Conservation (phyloP, 2,113 vertebrate genomes). For the Pomatorhinus ruficollis region DNA sequence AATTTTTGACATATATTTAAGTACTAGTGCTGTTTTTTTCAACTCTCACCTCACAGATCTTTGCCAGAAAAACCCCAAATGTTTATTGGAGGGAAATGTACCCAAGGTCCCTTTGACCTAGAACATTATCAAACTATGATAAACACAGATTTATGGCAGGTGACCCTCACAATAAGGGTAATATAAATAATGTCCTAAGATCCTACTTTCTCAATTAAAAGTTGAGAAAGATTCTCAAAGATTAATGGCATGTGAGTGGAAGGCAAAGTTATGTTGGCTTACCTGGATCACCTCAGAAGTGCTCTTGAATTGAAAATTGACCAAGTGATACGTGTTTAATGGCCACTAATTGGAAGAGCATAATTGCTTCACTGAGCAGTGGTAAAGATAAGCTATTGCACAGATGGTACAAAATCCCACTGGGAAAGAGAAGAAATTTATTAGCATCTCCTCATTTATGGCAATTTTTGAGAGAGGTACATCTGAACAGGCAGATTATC, state of each 20-base stretch:
- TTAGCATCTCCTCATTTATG: neutral
- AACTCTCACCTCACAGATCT: neutral
- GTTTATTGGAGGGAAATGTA: neutral
- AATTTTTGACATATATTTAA: constrained; percentile 1
- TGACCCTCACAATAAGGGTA: neutral
- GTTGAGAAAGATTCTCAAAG: neutral
- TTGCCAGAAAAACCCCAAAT: neutral
- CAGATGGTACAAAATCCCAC: neutral
- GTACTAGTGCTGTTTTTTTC: neutral
- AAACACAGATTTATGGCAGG: neutral
- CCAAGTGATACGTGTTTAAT: neutral
- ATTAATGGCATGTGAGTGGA: neutral
- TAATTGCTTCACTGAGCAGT: neutral
- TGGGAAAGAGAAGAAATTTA: neutral
- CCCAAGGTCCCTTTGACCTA: neutral
- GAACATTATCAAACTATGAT: neutral
- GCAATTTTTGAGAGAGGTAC: neutral
- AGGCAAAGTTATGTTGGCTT: neutral
- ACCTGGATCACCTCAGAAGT: neutral
- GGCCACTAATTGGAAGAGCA: neutral
- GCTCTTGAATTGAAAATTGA: neutral
- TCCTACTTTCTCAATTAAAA: neutral
- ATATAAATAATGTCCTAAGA: neutral
- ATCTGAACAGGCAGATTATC: neutral
- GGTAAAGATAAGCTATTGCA: neutral